Evolutionary conservation across 2,888 invertebrate species (phyloP).

Genomic region (Melinaea menophilus): DNA sequence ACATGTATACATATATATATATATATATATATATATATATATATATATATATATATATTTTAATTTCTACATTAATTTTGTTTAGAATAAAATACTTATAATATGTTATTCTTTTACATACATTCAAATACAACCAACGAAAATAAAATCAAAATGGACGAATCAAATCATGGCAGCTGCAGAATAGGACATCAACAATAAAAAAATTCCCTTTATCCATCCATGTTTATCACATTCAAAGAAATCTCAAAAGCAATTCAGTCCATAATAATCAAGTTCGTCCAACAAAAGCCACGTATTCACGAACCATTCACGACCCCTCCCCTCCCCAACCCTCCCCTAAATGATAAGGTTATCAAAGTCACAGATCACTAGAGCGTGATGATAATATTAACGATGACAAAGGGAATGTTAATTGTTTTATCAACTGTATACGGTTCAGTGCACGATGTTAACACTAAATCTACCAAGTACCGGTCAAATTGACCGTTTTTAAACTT

Average conservation of each 20-base stretch:
- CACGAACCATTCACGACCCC: slow-evolving; percentile 39
- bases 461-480: slow-evolving; percentile 10
- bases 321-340: slow-evolving; percentile 41
- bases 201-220: slow-evolving; percentile 25
- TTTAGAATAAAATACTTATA: too few species aligned
- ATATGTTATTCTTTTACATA: too few species aligned
- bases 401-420: slow-evolving; percentile 53
- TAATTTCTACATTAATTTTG: too few species aligned
- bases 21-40: too few species aligned
- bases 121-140: too few species aligned
- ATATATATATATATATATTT: too few species aligned
- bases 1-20: too few species aligned
- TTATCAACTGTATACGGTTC: slow-evolving; percentile 36
- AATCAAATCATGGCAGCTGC: slow-evolving; percentile 26
- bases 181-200: slow-evolving; percentile 21
- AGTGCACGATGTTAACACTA: slow-evolving; percentile 26
- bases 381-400: slow-evolving; percentile 68
- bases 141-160: slow-evolving; percentile 16
- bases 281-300: slow-evolving; percentile 34
- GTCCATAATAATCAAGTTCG: slow-evolving; percentile 33
- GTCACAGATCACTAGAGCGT: slow-evolving; percentile 59
- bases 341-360: slow-evolving; percentile 58
- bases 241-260: slow-evolving; percentile 25
- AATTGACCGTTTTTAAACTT: too few species aligned
- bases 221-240: slow-evolving; percentile 22